Percentiles rank a stretch among this genome's conserved stretches.
phyloP scores from a whole-genome alignment of 2,888 invertebrate species.

The Pemphredon lugubris region DNA sequence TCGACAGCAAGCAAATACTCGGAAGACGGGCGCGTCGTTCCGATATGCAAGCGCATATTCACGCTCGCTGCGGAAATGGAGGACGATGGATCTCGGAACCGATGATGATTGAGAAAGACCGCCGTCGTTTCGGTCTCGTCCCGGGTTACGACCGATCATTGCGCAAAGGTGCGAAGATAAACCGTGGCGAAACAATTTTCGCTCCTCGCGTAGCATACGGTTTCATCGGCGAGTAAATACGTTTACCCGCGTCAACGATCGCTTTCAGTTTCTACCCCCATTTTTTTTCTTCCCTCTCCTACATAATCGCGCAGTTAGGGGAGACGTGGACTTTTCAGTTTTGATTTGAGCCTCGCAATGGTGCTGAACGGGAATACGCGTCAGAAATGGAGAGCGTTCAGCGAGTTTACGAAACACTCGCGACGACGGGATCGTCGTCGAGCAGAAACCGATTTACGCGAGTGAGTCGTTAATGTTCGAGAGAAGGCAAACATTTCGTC shows the following conservation, averaged over 20 bases:
- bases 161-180: conserved; percentile 22
- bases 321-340: too few species aligned
- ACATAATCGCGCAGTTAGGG: too few species aligned
- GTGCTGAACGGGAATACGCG: too few species aligned
- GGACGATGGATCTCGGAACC: conserved; percentile 39
- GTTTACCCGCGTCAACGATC: neutral
- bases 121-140: conserved; percentile 18
- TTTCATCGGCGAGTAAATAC: neutral
- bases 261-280: too few species aligned
- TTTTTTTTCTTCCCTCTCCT: too few species aligned
- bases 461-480: neutral
- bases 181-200: conserved; percentile 50
- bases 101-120: conserved; percentile 41
- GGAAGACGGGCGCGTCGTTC: conserved; percentile 26
- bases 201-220: neutral
- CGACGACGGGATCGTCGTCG: too few species aligned
- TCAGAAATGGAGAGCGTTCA: too few species aligned
- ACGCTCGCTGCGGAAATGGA: conserved; percentile 27
- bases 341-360: too few species aligned
- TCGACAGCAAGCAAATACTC: conserved; percentile 55
- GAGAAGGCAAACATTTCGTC: neutral
- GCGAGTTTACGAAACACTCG: too few species aligned
- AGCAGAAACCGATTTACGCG: too few species aligned
- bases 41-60: conserved; percentile 41
- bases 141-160: conserved; percentile 40